Evolutionary conservation across 2,797 vertebrate species (phyloP).

Genomic region (Luscinia megarhynchos): DNA sequence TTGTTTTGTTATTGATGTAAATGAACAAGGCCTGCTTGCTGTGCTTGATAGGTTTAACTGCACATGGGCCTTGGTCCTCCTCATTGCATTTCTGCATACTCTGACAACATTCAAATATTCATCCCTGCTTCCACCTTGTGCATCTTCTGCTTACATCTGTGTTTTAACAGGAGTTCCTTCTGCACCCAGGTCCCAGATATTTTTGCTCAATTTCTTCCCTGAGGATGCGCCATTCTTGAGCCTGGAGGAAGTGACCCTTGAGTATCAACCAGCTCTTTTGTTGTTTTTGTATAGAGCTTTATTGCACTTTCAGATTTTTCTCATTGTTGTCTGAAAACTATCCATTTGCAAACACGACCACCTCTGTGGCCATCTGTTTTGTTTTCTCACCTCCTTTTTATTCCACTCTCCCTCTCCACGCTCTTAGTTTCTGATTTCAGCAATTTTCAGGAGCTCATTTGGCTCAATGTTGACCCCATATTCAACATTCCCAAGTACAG

Average conservation of each 20-base stretch:
- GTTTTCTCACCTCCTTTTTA: not conserved
- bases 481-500: not conserved
- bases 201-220: not conserved
- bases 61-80: not conserved
- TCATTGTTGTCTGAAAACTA: not conserved
- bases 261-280: not conserved
- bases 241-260: not conserved
- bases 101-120: not conserved
- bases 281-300: not conserved
- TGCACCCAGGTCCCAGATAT: not conserved
- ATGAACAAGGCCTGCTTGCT: not conserved
- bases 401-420: not conserved
- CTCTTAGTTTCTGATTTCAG: not conserved
- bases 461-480: not conserved
- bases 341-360: not conserved
- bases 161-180: not conserved
- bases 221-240: not conserved
- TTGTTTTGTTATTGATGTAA: not conserved
- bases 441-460: not conserved
- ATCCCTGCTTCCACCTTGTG: not conserved
- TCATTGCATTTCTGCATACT: not conserved
- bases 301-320: not conserved
- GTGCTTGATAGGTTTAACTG: not conserved
- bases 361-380: not conserved
- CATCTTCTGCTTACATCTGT: not conserved